phyloP scores from a whole-genome alignment of 2,888 invertebrate species.

The Rhogogaster chlorosoma region DNA sequence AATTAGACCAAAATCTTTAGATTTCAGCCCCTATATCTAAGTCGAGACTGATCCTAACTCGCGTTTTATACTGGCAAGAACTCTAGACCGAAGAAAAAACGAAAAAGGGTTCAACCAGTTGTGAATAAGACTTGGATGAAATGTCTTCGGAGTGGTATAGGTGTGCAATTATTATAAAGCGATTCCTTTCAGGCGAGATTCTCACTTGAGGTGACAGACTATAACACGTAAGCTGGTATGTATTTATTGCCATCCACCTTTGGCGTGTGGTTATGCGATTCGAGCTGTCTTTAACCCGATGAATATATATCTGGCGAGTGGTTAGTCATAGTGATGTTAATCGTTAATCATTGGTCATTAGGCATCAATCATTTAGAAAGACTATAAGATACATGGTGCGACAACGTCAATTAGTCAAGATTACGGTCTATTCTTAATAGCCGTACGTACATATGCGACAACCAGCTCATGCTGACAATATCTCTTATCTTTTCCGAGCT shows the following conservation, averaged over 20 bases:
- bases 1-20: too few species aligned
- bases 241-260: slow-evolving; percentile 2
- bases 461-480: slow-evolving; percentile 5
- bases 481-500: not conserved
- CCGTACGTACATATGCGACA: not conserved
- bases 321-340: slow-evolving; percentile 31
- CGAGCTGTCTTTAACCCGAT: slow-evolving; percentile 18
- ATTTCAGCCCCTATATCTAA: too few species aligned
- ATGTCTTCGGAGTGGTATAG: not conserved
- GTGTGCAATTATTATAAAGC: not conserved
- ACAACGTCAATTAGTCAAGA: slow-evolving; percentile 42
- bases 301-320: not conserved
- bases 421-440: not conserved
- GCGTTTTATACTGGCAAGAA: not conserved
- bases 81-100: not conserved
- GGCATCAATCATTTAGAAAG: slow-evolving; percentile 23
- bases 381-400: not conserved
- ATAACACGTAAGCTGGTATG: slow-evolving; percentile 29
- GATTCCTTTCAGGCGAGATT: slow-evolving; percentile 12
- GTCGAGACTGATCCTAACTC: not conserved
- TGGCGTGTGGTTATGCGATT: slow-evolving; percentile 25
- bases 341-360: slow-evolving; percentile 42
- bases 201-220: slow-evolving; percentile 9
- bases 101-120: not conserved
- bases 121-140: not conserved